A percentile compares a stretch with the other conserved stretches of the same genome.
Evolutionary conservation across 2,797 vertebrate species (phyloP).

Genomic region (Babyrousa celebensis): DNA sequence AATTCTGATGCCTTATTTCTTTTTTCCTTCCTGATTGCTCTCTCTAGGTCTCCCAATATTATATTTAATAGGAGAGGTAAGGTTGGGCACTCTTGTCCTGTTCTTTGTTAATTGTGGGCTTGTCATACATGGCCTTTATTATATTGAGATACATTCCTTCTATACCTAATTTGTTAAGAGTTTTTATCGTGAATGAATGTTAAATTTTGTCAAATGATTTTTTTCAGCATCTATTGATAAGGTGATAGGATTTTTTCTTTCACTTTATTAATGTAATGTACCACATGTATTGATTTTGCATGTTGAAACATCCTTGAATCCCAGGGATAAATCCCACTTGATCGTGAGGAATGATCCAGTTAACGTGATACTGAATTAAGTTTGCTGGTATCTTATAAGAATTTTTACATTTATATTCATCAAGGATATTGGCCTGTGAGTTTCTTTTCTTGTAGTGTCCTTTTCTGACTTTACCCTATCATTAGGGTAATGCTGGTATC

Average conservation of each 20-base stretch:
- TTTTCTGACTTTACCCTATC: not conserved
- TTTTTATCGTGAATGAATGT: not conserved
- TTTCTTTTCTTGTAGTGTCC: not conserved
- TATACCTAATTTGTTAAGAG: not conserved
- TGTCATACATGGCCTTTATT: not conserved
- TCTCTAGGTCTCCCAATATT: not conserved
- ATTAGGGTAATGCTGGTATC: not conserved
- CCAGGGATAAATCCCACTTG: not conserved
- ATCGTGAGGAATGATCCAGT: not conserved
- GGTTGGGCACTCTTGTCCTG: no score
- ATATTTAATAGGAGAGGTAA: no score
- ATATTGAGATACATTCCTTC: not conserved
- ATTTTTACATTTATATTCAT: not conserved
- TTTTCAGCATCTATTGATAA: not conserved
- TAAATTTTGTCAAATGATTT: not conserved
- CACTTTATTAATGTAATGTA: not conserved
- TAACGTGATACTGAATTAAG: not conserved
- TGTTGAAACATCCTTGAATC: not conserved
- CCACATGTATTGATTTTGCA: not conserved
- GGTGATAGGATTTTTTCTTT: not conserved
- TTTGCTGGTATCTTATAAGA: not conserved
- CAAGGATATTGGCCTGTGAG: not conserved
- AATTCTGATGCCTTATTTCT: not conserved
- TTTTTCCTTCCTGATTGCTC: not conserved
- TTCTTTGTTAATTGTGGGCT: not conserved